Evolutionary conservation across 1,140 invertebrate species (phyloP).

Genomic region (Drosophila kepulauana): DNA sequence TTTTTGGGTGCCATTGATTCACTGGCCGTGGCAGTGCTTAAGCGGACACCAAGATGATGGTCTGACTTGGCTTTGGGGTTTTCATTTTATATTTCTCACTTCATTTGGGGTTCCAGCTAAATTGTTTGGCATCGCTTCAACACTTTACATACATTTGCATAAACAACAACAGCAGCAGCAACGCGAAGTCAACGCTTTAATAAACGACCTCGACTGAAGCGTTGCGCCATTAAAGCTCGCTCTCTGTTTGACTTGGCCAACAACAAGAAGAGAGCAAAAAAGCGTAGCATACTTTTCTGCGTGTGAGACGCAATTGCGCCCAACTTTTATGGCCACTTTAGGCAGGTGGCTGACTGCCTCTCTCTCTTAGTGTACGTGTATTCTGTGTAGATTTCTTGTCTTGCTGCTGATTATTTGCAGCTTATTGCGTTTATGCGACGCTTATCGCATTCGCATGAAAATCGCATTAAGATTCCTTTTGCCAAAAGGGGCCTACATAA

Average conservation of each 20-base stretch:
- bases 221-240: constrained; percentile 32
- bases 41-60: constrained; percentile 39
- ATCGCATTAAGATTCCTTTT: constrained; percentile 64
- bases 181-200: constrained; percentile 36
- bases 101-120: constrained; percentile 63
- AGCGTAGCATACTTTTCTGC: constrained; percentile 49
- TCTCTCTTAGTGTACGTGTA: constrained; percentile 1
- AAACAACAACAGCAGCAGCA: constrained; percentile 37
- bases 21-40: constrained; percentile 20
- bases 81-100: constrained; percentile 79
- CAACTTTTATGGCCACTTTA: constrained; percentile 47
- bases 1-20: constrained; percentile 46
- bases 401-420: constrained; percentile 74
- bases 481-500: constrained; percentile 24
- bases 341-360: constrained; percentile 25
- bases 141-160: constrained; percentile 79
- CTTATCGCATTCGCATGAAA: constrained; percentile 77
- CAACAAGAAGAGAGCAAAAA: background rate
- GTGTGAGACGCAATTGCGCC: constrained; percentile 32
- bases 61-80: constrained; percentile 31
- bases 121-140: constrained; percentile 55
- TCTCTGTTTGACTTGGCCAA: background rate
- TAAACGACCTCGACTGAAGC: constrained; percentile 28
- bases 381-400: constrained; percentile 60
- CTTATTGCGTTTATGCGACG: constrained; percentile 76